Conservation (phyloP, 2,113 vertebrate genomes). For the Psittacus erithacus region DNA sequence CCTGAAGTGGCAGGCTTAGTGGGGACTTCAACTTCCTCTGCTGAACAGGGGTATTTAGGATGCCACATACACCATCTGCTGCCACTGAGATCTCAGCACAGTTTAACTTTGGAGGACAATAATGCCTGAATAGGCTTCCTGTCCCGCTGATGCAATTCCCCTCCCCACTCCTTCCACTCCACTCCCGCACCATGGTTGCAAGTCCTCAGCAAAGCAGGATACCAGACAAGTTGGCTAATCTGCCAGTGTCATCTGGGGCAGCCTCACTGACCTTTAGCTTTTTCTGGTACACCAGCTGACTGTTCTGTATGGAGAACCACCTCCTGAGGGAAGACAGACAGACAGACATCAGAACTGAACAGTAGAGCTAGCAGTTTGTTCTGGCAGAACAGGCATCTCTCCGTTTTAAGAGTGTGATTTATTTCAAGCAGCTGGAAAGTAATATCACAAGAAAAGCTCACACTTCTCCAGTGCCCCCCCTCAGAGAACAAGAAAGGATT, state of each 20-base stretch:
- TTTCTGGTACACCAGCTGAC: slow-evolving; percentile 98
- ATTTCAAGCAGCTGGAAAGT: background rate
- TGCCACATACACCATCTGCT: background rate
- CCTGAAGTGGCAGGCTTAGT: background rate
- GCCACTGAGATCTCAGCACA: background rate
- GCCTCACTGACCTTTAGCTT: slow-evolving; percentile 87
- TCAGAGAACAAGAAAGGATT: background rate
- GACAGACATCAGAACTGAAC: background rate
- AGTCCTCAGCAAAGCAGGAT: background rate
- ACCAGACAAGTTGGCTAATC: background rate
- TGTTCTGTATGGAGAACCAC: slow-evolving; percentile 99
- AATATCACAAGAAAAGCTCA: background rate
- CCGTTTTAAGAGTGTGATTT: background rate
- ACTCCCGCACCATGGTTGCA: fast-evolving
- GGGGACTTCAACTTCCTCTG: background rate
- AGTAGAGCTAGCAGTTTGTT: background rate
- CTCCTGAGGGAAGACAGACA: slow-evolving; percentile 74
- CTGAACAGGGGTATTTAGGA: background rate
- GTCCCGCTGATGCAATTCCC: background rate
- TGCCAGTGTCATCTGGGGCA: background rate
- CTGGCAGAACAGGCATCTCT: background rate
- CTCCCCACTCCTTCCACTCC: background rate
- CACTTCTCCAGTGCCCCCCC: background rate
- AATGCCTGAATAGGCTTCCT: background rate
- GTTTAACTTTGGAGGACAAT: background rate